These are phyloP conservation scores for Cotesia vestalis DNA, from an alignment of 1,140 invertebrate species.

Conservation along the genomic window DNA sequence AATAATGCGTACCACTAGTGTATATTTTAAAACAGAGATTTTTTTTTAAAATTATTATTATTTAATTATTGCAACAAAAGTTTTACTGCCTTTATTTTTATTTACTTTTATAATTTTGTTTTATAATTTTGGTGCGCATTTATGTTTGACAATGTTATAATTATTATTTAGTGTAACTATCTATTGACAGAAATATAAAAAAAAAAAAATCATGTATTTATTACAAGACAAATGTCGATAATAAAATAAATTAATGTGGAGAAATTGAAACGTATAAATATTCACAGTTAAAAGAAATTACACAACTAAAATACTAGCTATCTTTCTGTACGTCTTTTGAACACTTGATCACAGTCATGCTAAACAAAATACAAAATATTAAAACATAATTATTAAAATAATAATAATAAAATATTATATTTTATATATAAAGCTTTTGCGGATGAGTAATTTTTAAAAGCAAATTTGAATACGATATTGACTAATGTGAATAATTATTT, in stretches of 20 bases:
- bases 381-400: slow-evolving; percentile 13
- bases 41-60: not conserved
- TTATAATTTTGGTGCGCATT: not conserved
- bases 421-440: slow-evolving; percentile 40
- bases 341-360: too few relatives aligned
- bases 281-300: not conserved
- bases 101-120: slow-evolving; percentile 5
- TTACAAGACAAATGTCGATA: slow-evolving; percentile 1
- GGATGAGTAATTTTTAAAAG: slow-evolving; percentile 27
- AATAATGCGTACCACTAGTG: not conserved
- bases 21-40: slow-evolving; percentile 25
- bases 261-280: not conserved
- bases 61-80: not conserved
- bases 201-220: slow-evolving; percentile 4
- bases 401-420: slow-evolving; percentile 34
- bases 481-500: not conserved
- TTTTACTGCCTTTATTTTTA: not conserved
- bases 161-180: not conserved
- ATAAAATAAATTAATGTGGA: slow-evolving; percentile 13
- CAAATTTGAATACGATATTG: slow-evolving; percentile 31
- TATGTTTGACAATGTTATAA: slow-evolving; percentile 2
- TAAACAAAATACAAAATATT: slow-evolving; percentile 4
- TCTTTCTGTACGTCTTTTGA: not conserved
- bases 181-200: not conserved
- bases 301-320: not conserved